Evolutionary conservation across 2,113 vertebrate species (phyloP).

Genomic region (Manacus vitellinus): DNA sequence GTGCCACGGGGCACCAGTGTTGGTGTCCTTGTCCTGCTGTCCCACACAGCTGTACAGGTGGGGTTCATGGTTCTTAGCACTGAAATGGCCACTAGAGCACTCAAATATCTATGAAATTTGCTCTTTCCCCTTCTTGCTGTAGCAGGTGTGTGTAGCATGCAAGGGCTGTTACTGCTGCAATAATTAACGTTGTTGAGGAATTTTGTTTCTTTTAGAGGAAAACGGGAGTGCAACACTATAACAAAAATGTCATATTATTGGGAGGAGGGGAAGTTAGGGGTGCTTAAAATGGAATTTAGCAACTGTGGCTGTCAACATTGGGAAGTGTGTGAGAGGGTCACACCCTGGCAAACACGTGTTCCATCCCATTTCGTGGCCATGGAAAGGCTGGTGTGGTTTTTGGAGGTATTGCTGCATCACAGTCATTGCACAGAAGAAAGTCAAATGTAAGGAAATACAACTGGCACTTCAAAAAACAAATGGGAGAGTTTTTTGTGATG

Average conservation of each 20-base stretch:
- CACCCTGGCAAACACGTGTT: neutral
- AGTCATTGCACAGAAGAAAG: neutral
- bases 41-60: neutral
- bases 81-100: neutral
- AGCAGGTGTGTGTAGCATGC: neutral
- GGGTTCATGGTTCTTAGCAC: neutral
- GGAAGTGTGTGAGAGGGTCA: accelerated
- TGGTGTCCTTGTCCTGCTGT: neutral
- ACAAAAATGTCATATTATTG: neutral
- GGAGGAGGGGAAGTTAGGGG: accelerated
- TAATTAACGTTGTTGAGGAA: neutral
- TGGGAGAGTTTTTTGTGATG: neutral
- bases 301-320: neutral
- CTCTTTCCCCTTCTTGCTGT: neutral
- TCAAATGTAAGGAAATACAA: neutral
- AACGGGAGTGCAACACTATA: neutral
- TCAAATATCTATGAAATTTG: neutral
- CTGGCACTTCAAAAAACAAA: neutral
- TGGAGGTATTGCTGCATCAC: neutral
- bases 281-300: neutral
- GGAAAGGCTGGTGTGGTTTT: neutral
- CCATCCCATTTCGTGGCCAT: neutral
- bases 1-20: neutral
- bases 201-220: neutral
- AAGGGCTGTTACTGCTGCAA: neutral